Conservation (phyloP, 1,140 invertebrate genomes). For the Drosophila busckii region DNA sequence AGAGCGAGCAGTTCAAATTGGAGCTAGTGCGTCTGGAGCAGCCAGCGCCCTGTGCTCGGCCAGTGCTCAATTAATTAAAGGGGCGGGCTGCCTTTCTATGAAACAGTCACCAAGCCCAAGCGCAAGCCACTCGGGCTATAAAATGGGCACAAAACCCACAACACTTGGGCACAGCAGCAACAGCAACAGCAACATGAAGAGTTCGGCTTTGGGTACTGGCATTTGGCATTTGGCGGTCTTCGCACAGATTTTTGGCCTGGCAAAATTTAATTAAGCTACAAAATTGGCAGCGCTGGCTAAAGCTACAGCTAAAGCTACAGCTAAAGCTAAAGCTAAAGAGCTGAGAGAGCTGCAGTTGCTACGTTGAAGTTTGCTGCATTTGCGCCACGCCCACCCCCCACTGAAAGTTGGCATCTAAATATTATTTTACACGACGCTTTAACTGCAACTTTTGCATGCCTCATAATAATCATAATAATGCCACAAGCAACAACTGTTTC, state of each 20-base stretch:
- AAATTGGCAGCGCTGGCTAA: conserved; percentile 9
- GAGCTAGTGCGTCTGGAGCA: background rate
- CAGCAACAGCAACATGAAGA: too few relatives aligned
- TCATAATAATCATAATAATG: conserved; percentile 74
- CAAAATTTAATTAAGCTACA: conserved; percentile 67
- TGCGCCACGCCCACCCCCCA: too few relatives aligned
- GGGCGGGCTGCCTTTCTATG: too few relatives aligned
- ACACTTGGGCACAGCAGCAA: background rate
- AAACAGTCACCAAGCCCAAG: too few relatives aligned
- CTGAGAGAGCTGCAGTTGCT: background rate
- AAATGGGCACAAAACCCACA: too few relatives aligned
- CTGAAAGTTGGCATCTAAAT: conserved; percentile 58
- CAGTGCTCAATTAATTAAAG: conserved; percentile 61
- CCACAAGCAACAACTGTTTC: conserved; percentile 68
- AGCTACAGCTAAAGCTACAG: background rate
- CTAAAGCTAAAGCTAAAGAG: background rate
- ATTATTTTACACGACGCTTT: conserved; percentile 74
- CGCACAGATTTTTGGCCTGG: conserved; percentile 42
- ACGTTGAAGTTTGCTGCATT: too few relatives aligned
- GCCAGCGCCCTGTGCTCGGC: background rate
- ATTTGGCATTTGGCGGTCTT: conserved; percentile 58
- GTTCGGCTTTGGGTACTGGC: conserved; percentile 11
- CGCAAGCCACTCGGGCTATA: too few relatives aligned
- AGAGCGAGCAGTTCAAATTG: background rate
- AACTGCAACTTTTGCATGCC: conserved; percentile 72